Conservation (phyloP, 2,113 vertebrate species). For the Saguinus imperator region DNA sequence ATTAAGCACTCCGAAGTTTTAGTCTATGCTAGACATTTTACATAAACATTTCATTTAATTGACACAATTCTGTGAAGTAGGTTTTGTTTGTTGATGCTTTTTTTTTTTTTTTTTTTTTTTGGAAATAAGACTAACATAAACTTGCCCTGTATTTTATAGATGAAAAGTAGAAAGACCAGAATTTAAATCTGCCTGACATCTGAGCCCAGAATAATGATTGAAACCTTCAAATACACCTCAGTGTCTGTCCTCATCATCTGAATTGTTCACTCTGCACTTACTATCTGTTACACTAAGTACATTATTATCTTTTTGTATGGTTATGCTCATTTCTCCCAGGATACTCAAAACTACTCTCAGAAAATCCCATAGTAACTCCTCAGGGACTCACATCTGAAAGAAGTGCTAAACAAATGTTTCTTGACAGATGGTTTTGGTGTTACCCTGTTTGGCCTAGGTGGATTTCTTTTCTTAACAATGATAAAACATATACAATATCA, state of each 20-base stretch:
- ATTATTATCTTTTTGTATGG: neutral
- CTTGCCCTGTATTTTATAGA: neutral
- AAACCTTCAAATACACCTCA: neutral
- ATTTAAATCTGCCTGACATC: neutral
- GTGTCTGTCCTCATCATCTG: rapidly evolving
- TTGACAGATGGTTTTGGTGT: neutral
- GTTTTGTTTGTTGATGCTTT: neutral
- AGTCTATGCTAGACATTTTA: neutral
- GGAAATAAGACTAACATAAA: neutral
- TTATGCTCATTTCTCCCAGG: neutral
- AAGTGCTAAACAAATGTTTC: neutral
- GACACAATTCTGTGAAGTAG: neutral
- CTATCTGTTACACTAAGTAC: neutral
- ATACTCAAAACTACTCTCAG: neutral
- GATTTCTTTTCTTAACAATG: neutral
- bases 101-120: neutral
- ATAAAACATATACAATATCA: neutral
- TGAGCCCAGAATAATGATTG: neutral
- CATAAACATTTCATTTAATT: neutral
- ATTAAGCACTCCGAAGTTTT: neutral
- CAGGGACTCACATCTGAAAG: neutral
- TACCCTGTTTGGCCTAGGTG: neutral
- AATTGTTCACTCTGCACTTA: neutral
- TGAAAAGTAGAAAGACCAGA: neutral
- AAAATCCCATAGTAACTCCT: rapidly evolving